Conservation (phyloP, 2,113 vertebrate genomes). For the Sceloporus tristichus region DNA sequence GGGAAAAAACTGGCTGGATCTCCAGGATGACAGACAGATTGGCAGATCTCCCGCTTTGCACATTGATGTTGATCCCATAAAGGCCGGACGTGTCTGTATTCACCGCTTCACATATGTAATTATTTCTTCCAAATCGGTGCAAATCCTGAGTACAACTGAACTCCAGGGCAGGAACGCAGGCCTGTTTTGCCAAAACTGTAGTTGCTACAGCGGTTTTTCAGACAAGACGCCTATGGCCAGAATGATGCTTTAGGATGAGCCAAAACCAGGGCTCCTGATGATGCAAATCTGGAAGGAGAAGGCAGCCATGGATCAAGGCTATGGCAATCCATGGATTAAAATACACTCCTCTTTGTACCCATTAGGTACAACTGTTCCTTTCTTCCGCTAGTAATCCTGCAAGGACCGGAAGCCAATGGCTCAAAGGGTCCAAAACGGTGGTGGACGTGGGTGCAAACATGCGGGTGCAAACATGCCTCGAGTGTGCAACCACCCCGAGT, state of each 20-base stretch:
- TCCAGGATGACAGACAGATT: conserved; percentile 58
- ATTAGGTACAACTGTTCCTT: too few species aligned
- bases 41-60: conserved; percentile 58
- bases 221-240: background rate
- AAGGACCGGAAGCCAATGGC: too few species aligned
- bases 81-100: conserved; percentile 59
- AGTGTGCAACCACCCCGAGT: background rate
- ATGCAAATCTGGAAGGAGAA: background rate
- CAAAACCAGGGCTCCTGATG: too few species aligned
- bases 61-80: conserved; percentile 52
- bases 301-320: too few species aligned
- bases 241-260: background rate
- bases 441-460: too few species aligned
- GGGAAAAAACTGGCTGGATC: conserved; percentile 41
- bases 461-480: too few species aligned
- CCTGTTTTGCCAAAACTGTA: background rate
- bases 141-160: background rate
- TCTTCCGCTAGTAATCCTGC: too few species aligned
- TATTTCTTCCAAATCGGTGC: conserved; percentile 19
- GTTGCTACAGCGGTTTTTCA: background rate
- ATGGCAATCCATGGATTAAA: too few species aligned
- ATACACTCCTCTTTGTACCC: too few species aligned
- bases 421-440: too few species aligned
- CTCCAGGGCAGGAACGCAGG: background rate
- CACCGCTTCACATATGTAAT: conserved; percentile 48